Evolutionary conservation across 2,113 vertebrate genomes (phyloP).

Genomic region (Lophotis ruficrista): DNA sequence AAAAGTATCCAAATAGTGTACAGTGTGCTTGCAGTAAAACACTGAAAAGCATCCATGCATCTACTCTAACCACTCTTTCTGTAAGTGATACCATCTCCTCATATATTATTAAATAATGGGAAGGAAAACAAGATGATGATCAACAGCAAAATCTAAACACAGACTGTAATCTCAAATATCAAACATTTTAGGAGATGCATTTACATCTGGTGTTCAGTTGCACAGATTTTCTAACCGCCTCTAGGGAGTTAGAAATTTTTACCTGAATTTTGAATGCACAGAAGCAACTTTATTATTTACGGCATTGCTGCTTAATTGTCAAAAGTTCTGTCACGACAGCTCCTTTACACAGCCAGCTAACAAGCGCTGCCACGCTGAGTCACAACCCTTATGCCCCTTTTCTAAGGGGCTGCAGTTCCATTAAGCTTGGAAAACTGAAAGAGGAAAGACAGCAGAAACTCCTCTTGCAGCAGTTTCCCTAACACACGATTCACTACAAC

Average conservation of each 20-base stretch:
- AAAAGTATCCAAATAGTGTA: background rate
- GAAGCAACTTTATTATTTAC: background rate
- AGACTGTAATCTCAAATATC: constrained; percentile 21
- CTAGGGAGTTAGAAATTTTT: background rate
- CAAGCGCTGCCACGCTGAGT: fast-evolving
- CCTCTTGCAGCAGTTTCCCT: background rate
- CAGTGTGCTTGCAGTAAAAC: background rate
- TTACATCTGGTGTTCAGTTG: background rate
- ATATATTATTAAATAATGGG: constrained; percentile 53
- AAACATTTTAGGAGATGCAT: background rate
- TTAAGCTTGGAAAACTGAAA: background rate
- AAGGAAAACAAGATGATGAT: constrained; percentile 41
- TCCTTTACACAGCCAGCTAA: background rate
- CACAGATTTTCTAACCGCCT: background rate
- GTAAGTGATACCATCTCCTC: background rate
- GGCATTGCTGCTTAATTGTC: background rate
- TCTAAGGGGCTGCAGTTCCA: background rate
- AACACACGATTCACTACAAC: background rate
- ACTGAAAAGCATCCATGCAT: background rate
- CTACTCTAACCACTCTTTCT: background rate
- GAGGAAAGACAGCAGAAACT: background rate
- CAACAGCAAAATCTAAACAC: constrained; percentile 45
- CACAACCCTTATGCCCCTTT: background rate
- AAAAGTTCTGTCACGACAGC: fast-evolving
- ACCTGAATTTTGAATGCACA: background rate